Evolutionary conservation across 2,113 vertebrate species (phyloP), one percentile per base, ranked within the genome.

Genomic region (Picathartes gymnocephalus): DNA sequence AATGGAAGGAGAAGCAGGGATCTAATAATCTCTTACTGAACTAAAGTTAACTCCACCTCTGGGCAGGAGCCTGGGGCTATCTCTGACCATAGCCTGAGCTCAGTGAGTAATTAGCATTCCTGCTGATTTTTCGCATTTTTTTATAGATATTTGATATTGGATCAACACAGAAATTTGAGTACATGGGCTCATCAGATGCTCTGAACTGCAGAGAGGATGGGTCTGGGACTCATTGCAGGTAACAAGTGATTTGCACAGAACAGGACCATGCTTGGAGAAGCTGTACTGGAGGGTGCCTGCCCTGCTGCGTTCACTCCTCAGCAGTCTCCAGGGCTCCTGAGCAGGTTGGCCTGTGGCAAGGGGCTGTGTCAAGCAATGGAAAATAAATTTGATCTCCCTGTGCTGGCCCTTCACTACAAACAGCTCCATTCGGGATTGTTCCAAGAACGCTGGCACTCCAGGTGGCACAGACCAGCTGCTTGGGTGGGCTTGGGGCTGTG

Each of bases 401-500:
- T 16, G 17, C 42, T 30, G 33, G 33, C 22, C 70, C 13, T 70
- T 60, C 30, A 8, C 30, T 79, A 33, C 48, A 66, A 22, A 35
- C 45, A 73, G 24, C 45, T 45, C 64, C 1, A 2, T 25, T 68
- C 0, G 2, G 28, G 61, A 12, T 51, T 2, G 0, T n/a, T 92
- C 47, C 0, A 0, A 39, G 72, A 69, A 10, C 0, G 0, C 35
- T 31, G 35, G 27, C 3, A 3, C 27, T 64, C 19, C 0, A 1
- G 22, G 54, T 7, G 37, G 31, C 64, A 81, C 42, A 48, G 50
- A 45, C 3, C 48, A 30, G 61, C 48, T 61, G 19, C 25, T 31
- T 18, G 53, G 44, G 33, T 0, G 3, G 57, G 33, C n/a, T 45
- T 8, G 1, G 61, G 24, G 44, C 65, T 0, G 0, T 53, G 39